Base-by-base conservation (phyloP, 2,797 vertebrate species). In the Hydrophis major region DNA sequence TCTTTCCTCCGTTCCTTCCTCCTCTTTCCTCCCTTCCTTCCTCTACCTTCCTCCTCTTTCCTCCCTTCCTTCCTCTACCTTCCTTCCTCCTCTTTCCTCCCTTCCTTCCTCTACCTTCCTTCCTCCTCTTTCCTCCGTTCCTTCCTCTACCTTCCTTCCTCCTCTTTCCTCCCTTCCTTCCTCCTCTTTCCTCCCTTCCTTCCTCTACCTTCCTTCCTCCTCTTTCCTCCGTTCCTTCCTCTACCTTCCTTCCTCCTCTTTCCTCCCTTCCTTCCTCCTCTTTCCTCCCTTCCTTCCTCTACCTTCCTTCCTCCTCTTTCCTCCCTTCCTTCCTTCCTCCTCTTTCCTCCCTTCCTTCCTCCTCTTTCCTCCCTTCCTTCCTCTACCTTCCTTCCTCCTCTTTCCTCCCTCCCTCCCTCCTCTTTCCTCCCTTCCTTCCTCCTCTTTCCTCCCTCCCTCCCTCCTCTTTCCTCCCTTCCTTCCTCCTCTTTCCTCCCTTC, bases 231-330 rank as follows among this genome's bases (percentile, higher is more conserved):
- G n/a, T 32, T 1, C 32, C 1, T 1, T 1, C 1, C 1, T 1
- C 1, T 1, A 1, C 1, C 1, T 1, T 1, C 1, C 1, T 1
- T 1, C 1, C 1, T 1, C 32, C 1, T 1, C 1, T 1, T 1
- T 1, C 1, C 1, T 1, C 32, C 1, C 1, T 1, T 1, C 1
- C 32, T 1, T 32, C 32, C 1, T 32, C 32, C 1, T 1, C 32
- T 1, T 32, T 1, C 32, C 1, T 1, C 1, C 1, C 1, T 1
- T 1, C 1, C 1, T 1, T 1, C 1, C 1, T 1, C 32, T 32
- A 1, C 32, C 32, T 32, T 1, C 32, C 32, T 32, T 32, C 32
- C 32, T 32, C 1, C 1, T 0, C 1, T 1, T 1, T 32, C 32
- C 1, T 32, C 1, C 32, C 32, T 32, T 1, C 32, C 1, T 32